A percentile compares a stretch with the other conserved stretches of the same genome.
These are phyloP conservation scores for Uloborus plumipes DNA, from an alignment of 2,888 invertebrate species.

Conservation along the genomic window DNA sequence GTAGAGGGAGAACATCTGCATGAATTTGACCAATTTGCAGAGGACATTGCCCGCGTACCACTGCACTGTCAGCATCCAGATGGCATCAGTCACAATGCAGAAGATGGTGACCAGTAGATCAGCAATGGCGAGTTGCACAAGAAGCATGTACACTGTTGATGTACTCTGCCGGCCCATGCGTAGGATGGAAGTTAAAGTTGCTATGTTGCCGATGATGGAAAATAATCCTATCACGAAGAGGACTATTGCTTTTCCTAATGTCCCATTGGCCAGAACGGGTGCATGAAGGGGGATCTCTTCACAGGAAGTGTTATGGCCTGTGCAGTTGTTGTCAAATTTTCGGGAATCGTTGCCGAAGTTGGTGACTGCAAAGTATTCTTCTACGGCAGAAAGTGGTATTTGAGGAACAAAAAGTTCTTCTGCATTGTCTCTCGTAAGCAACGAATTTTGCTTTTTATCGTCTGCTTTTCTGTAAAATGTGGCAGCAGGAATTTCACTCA, in stretches of 20 bases:
- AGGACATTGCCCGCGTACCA: conserved; percentile 85
- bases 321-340: conserved; percentile 7
- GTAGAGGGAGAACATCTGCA: conserved; percentile 86
- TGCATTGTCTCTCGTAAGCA: background rate
- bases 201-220: conserved; percentile 81
- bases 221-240: conserved; percentile 80
- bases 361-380: conserved; percentile 11
- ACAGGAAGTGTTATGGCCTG: background rate
- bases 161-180: conserved; percentile 74
- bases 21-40: conserved; percentile 85
- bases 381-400: conserved; percentile 33
- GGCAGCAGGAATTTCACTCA: no score
- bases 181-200: conserved; percentile 83
- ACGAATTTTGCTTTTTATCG: no score
- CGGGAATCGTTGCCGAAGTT: background rate
- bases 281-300: conserved; percentile 71
- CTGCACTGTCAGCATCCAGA: conserved; percentile 83
- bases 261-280: conserved; percentile 78
- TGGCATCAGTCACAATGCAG: conserved; percentile 84
- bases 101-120: conserved; percentile 86
- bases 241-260: conserved; percentile 79
- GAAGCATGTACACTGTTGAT: conserved; percentile 78
- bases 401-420: conserved; percentile 42
- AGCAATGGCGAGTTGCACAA: conserved; percentile 85
- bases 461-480: no score